A percentile compares a stretch with the other conserved stretches of the same genome.
phyloP scores from a whole-genome alignment of 2,888 invertebrate species.

The Zygogramma bicolorata region DNA sequence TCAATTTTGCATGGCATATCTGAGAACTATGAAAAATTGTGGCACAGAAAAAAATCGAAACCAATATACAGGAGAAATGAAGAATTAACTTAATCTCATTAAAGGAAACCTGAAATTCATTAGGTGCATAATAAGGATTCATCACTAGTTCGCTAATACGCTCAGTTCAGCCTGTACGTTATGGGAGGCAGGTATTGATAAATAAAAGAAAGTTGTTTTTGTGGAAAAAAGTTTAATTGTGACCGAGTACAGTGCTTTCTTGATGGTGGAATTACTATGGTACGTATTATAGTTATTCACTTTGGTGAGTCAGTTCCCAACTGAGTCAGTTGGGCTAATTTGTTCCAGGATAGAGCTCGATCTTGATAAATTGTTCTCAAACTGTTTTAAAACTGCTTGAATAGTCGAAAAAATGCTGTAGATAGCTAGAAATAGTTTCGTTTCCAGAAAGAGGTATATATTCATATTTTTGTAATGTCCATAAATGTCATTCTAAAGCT shows the following conservation, averaged over 20 bases:
- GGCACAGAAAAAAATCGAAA: not conserved
- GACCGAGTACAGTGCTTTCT: not conserved
- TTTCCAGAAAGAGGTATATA: too few relatives aligned
- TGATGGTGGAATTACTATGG: not conserved
- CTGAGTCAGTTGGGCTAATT: too few relatives aligned
- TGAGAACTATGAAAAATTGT: not conserved
- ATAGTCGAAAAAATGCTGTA: too few relatives aligned
- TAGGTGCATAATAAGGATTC: constrained; percentile 43
- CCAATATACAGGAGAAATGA: constrained; percentile 12
- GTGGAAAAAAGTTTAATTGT: not conserved
- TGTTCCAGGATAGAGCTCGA: too few relatives aligned
- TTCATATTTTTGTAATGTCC: too few relatives aligned
- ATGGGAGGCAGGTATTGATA: not conserved
- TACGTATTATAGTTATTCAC: not conserved
- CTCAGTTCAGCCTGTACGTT: constrained; percentile 25
- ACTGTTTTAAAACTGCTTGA: too few relatives aligned
- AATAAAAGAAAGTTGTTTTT: not conserved
- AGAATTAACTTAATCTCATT: constrained; percentile 54
- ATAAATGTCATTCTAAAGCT: too few relatives aligned
- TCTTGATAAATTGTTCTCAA: too few relatives aligned
- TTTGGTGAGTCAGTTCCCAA: too few relatives aligned
- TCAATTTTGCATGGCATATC: not conserved
- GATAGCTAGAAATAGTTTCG: too few relatives aligned
- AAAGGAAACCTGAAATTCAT: constrained; percentile 50
- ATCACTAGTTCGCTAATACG: constrained; percentile 34